Evolutionary conservation across 2,797 vertebrate species (phyloP).

Genomic region (Hydrocynus forskahlii): DNA sequence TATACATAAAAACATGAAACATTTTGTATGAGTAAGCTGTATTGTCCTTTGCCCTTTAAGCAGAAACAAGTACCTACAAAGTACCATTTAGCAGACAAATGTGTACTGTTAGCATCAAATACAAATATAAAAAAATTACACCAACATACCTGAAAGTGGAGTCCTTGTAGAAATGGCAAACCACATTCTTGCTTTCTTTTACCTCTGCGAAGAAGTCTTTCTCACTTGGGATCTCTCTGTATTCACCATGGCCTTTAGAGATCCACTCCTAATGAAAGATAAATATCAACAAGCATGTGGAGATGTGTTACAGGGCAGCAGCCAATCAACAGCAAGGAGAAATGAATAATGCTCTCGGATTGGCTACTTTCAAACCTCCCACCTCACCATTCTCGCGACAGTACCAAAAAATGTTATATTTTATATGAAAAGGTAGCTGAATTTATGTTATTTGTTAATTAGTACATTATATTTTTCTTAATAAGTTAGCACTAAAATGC

Average conservation of each 20-base stretch:
- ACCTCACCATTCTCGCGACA: too few relatives aligned
- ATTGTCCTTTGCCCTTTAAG: not conserved
- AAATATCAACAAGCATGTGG: not conserved
- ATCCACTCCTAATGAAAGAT: conserved; percentile 88
- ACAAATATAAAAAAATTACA: not conserved
- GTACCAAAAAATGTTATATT: too few relatives aligned
- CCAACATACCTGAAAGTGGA: conserved; percentile 88
- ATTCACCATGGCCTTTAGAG: conserved; percentile 96
- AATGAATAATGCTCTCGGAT: too few relatives aligned
- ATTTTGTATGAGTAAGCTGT: not conserved
- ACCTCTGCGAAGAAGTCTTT: conserved; percentile 96
- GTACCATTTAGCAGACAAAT: not conserved
- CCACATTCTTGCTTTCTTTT: conserved; percentile 95
- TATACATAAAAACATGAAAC: not conserved
- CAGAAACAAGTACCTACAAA: not conserved
- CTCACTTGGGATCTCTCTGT: conserved; percentile 92
- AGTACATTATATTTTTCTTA: too few relatives aligned
- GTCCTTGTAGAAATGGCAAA: conserved; percentile 97
- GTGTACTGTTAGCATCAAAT: not conserved
- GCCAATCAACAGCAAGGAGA: too few relatives aligned
- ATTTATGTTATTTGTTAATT: too few relatives aligned
- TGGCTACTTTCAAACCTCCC: too few relatives aligned
- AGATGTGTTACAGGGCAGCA: too few relatives aligned
- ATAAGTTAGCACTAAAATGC: too few relatives aligned
- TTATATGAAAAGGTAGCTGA: too few relatives aligned